These are phyloP conservation scores for Lasioglossum figueresi DNA, from an alignment of 2,888 invertebrate genomes.

Conservation along the genomic window DNA sequence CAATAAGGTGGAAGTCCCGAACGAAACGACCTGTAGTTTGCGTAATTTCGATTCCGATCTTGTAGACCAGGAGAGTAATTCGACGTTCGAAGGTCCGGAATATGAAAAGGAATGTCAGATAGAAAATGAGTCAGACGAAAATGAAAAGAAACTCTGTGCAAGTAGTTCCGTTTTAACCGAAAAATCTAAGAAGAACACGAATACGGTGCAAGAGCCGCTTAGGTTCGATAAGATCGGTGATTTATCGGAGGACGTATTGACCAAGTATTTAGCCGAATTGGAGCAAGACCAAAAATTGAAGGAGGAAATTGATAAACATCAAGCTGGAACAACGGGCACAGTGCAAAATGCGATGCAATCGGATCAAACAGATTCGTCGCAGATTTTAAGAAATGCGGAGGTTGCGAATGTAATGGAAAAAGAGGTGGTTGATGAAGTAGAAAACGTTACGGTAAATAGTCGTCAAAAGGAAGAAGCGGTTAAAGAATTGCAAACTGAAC, in stretches of 20 bases:
- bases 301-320: slow-evolving; percentile 28
- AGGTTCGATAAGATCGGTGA: slow-evolving; percentile 79
- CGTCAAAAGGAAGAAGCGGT: slow-evolving; percentile 67
- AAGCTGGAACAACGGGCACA: slow-evolving; percentile 46
- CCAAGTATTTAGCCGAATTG: slow-evolving; percentile 82
- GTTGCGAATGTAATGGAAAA: slow-evolving; percentile 75
- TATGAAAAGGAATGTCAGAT: slow-evolving; percentile 67
- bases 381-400: slow-evolving; percentile 78
- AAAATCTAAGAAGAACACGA: slow-evolving; percentile 15
- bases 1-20: slow-evolving; percentile 30
- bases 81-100: slow-evolving; percentile 69
- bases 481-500: slow-evolving; percentile 68
- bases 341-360: slow-evolving; percentile 23
- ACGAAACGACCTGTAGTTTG: slow-evolving; percentile 4
- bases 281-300: slow-evolving; percentile 81
- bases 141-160: background rate
- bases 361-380: slow-evolving; percentile 72
- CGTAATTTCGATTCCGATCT: slow-evolving; percentile 63
- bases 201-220: slow-evolving; percentile 64
- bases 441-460: slow-evolving; percentile 77
- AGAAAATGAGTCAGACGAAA: slow-evolving; percentile 62
- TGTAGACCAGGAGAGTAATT: slow-evolving; percentile 56
- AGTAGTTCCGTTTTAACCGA: slow-evolving; percentile 39
- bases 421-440: slow-evolving; percentile 76
- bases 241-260: slow-evolving; percentile 83